A percentile compares a stretch with the other conserved stretches of the same genome.
Evolutionary conservation across 53 echinoderm and acorn worm species (phyloP).

Genomic region (Holothuria leucospilota): DNA sequence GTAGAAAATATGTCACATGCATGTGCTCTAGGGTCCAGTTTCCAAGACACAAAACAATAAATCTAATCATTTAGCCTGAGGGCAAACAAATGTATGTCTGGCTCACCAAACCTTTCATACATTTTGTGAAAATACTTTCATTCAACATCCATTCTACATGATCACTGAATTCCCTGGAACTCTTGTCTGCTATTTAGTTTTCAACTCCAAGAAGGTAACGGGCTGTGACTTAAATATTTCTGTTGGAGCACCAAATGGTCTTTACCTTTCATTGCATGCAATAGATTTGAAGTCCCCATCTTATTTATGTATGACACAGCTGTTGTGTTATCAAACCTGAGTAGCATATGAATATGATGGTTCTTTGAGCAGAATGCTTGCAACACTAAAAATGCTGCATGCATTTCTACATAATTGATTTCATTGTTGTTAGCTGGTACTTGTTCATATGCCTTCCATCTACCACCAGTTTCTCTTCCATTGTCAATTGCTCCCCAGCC

Average conservation of each 20-base stretch:
- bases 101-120: conserved; percentile 29
- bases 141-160: conserved; percentile 59
- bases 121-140: conserved; percentile 2
- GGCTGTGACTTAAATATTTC: conserved; percentile 59
- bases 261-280: no score
- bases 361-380: conserved; percentile 32
- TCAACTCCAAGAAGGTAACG: background rate
- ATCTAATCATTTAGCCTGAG: conserved; percentile 64
- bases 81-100: conserved; percentile 73
- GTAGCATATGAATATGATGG: no score
- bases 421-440: conserved; percentile 15
- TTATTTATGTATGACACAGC: conserved; percentile 23
- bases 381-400: conserved; percentile 62
- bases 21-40: conserved; percentile 65
- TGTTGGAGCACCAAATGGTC: background rate
- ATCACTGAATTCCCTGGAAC: conserved; percentile 60
- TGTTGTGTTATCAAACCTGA: conserved; percentile 54
- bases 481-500: conserved; percentile 71
- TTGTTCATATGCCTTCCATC: conserved; percentile 56
- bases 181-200: conserved; percentile 54
- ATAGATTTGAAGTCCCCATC: no score
- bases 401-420: conserved; percentile 71
- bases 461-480: conserved; percentile 46
- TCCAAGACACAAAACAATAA: conserved; percentile 53
- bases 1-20: conserved; percentile 63